Base-by-base conservation (phyloP, 2,113 vertebrate species). In the Perca schrenkii region DNA sequence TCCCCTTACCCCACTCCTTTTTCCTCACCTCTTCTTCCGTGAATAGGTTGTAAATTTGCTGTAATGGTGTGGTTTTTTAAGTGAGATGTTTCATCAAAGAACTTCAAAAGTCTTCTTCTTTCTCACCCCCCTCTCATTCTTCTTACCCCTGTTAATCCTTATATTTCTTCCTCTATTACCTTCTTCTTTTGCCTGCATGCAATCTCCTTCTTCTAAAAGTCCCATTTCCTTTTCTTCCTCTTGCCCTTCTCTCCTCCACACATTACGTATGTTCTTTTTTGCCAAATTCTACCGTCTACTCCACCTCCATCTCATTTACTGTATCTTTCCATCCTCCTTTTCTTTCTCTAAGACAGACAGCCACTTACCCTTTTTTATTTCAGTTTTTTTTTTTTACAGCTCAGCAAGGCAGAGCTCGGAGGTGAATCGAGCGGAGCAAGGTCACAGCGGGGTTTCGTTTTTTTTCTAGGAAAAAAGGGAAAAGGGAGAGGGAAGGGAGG, bases 351-450 rank as follows among this genome's bases (percentile, higher is more conserved):
- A 84, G 83, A 85, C 71, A 62, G 34, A 86, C 68, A 61, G 79
- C 62, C 78, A 79, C 21, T 77, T 67, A 79, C 69, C 47, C 16
- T 43, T 69, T 83, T 82, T 77, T 73, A 54, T 77, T 84, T 74
- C 40, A n/a, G 25, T 40, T 57, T 62, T 85, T 8, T 8, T 61
- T 63, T 12, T 47, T 89, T 78, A 88, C 79, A 75, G 79, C 81
- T 78, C 71, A 22, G 53, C 1, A 15, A 53, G 53, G 69, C 56
- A 65, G 21, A 52, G 57, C 61, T 78, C 0, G 2, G 34, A 58
- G 81, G 65, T 69, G 68, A 79, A 73, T 28, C 8, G 17, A 67
- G 64, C 63, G 25, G 84, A 71, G 15, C 82, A 79, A 91, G 86
- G 85, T 87, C 83, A 84, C 60, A 2, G 54, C 3, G 0, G 76